A percentile compares a stretch with the other conserved stretches of the same genome.
These are phyloP conservation scores for Bombycilla garrulus DNA, from an alignment of 2,113 vertebrate genomes.

Conservation along the genomic window DNA sequence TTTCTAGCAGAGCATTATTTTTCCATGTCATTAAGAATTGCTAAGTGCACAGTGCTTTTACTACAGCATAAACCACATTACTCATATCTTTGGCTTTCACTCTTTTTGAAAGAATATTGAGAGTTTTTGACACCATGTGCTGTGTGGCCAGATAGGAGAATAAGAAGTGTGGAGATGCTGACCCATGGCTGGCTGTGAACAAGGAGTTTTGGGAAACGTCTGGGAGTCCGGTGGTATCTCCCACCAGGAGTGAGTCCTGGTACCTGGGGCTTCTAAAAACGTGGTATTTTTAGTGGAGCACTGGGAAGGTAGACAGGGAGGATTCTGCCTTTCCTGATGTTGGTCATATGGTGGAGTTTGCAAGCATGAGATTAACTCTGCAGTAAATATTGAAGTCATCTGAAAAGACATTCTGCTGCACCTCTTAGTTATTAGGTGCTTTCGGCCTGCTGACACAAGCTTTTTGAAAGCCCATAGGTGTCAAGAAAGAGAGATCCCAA, in stretches of 20 bases:
- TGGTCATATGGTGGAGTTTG: background rate
- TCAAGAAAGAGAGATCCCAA: background rate
- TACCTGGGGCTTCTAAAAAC: background rate
- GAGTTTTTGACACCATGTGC: background rate
- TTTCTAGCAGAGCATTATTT: background rate
- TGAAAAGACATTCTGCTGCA: conserved; percentile 11
- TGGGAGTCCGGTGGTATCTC: background rate
- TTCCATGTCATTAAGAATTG: background rate
- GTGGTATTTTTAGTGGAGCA: background rate
- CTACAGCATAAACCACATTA: background rate
- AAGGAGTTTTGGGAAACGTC: background rate
- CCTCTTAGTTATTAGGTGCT: background rate
- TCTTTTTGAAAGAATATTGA: background rate
- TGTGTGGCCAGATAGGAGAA: background rate
- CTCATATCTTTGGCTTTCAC: background rate
- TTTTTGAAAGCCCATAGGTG: conserved; percentile 17
- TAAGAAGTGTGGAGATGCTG: background rate
- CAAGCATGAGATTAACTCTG: background rate
- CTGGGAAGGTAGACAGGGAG: background rate
- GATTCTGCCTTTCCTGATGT: background rate
- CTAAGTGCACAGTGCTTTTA: background rate
- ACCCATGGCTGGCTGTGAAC: background rate
- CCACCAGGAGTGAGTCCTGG: background rate
- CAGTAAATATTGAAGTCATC: conserved; percentile 9
- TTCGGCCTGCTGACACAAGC: conserved; percentile 28